A percentile compares a stretch with the other conserved stretches of the same genome.
These are phyloP conservation scores for Synergus laeviventris DNA, from an alignment of 2,888 invertebrate genomes.

Conservation along the genomic window DNA sequence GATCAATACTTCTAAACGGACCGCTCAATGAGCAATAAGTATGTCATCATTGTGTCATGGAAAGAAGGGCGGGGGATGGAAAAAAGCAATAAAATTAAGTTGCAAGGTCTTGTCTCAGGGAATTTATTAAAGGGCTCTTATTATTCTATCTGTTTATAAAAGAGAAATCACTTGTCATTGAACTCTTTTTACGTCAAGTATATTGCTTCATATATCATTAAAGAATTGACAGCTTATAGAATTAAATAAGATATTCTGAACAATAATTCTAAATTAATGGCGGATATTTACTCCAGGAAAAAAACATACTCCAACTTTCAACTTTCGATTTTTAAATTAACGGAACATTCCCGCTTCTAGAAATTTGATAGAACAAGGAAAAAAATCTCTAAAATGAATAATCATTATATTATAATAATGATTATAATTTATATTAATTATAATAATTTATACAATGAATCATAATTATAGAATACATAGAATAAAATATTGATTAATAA, in stretches of 20 bases:
- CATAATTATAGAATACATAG: too few relatives aligned
- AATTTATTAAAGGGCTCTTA: conserved; percentile 8
- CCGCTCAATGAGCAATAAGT: background rate
- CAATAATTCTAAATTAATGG: too few relatives aligned
- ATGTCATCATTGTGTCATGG: background rate
- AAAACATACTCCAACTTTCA: background rate
- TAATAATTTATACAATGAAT: too few relatives aligned
- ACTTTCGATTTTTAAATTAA: background rate
- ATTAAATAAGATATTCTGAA: background rate
- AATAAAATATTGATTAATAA: background rate
- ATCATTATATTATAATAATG: too few relatives aligned
- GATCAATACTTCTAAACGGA: background rate
- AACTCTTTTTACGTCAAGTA: background rate
- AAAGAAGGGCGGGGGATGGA: background rate
- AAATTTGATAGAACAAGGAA: background rate
- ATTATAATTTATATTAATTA: too few relatives aligned
- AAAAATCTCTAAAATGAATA: background rate
- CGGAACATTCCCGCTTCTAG: background rate
- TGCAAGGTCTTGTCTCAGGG: background rate
- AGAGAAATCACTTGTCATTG: conserved; percentile 9
- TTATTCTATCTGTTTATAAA: background rate
- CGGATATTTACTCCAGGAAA: too few relatives aligned
- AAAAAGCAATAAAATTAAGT: background rate
- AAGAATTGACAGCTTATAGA: background rate
- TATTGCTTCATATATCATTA: background rate